Conservation (phyloP, 2,113 vertebrate species). For the Poicephalus meyeri region DNA sequence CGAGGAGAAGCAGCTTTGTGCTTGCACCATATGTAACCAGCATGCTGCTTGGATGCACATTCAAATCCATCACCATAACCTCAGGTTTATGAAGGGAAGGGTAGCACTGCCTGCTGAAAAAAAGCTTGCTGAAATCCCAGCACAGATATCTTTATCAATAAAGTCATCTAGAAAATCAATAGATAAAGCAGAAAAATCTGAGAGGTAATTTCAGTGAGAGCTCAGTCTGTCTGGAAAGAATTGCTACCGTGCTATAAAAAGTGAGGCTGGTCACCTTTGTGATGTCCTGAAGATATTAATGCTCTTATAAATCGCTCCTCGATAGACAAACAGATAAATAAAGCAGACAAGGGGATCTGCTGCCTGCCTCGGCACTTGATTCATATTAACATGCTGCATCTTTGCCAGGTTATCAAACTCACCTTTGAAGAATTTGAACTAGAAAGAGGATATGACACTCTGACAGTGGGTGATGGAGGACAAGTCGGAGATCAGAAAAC, state of each 20-base stretch:
- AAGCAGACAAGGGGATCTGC: not conserved
- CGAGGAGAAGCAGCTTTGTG: accelerated
- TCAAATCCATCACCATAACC: not conserved
- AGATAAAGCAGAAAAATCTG: not conserved
- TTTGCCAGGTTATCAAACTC: conserved; percentile 93
- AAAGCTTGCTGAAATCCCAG: not conserved
- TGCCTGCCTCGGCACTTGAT: not conserved
- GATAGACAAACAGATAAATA: not conserved
- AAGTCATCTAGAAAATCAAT: not conserved
- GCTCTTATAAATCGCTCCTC: not conserved
- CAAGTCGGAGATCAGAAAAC: conserved; percentile 95
- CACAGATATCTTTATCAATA: not conserved
- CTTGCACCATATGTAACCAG: accelerated
- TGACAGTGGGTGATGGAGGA: conserved; percentile 93
- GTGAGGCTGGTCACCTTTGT: not conserved
- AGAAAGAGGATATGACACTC: conserved; percentile 97
- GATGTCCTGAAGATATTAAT: not conserved
- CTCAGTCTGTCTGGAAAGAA: not conserved
- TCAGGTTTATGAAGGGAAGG: not conserved
- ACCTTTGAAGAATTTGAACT: conserved; percentile 98
- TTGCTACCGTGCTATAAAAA: not conserved
- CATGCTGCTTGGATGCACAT: accelerated
- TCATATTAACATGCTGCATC: not conserved
- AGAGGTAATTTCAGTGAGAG: not conserved
- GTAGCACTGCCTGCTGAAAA: not conserved